These are phyloP conservation scores for Volucella inanis DNA, from an alignment of 2,888 invertebrate genomes.

Conservation along the genomic window DNA sequence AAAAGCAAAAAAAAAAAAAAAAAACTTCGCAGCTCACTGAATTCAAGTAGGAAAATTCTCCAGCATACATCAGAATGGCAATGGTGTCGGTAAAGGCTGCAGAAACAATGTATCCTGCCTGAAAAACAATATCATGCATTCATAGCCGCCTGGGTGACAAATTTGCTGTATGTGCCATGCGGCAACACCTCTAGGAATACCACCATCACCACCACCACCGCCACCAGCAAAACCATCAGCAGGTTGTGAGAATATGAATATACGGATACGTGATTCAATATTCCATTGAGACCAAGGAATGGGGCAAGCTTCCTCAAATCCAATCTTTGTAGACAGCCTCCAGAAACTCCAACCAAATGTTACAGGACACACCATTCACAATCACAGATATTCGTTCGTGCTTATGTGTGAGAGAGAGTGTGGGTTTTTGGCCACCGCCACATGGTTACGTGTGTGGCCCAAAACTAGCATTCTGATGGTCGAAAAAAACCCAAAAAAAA, in stretches of 20 bases:
- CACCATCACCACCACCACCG: background rate
- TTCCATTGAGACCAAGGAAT: too few relatives aligned
- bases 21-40: slow-evolving; percentile 22
- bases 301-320: background rate
- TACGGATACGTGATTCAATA: slow-evolving; percentile 65
- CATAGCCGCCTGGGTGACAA: slow-evolving; percentile 70
- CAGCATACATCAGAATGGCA: background rate
- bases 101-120: slow-evolving; percentile 44
- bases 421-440: slow-evolving; percentile 20
- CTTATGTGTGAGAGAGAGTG: slow-evolving; percentile 3
- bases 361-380: slow-evolving; percentile 28
- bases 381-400: slow-evolving; percentile 7
- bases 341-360: slow-evolving; percentile 40
- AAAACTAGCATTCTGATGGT: slow-evolving; percentile 26
- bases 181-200: slow-evolving; percentile 62
- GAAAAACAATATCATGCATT: slow-evolving; percentile 70
- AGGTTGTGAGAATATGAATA: slow-evolving; percentile 59
- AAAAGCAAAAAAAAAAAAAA: background rate
- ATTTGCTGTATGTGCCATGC: slow-evolving; percentile 69
- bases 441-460: slow-evolving; percentile 36
- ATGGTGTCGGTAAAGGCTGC: background rate
- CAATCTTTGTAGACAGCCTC: background rate
- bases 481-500: background rate
- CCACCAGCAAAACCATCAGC: background rate
- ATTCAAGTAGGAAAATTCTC: slow-evolving; percentile 42